These are phyloP conservation scores for Dioctria linearis DNA, from an alignment of 2,888 invertebrate species.

Conservation along the genomic window DNA sequence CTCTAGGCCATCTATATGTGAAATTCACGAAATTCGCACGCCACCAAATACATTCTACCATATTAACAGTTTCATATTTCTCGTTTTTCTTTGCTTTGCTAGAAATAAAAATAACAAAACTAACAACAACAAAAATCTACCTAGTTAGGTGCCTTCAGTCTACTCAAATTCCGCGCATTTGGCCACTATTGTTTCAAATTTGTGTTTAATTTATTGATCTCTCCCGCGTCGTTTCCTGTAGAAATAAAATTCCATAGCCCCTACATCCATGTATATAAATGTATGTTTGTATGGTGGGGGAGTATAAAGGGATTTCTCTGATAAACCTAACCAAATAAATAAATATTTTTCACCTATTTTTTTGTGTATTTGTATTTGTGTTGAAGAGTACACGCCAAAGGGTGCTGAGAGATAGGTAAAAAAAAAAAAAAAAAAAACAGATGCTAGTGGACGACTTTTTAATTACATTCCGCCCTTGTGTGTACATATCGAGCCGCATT, in stretches of 20 bases:
- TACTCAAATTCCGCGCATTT: not conserved
- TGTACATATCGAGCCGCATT: conserved; percentile 44
- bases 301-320: conserved; percentile 11
- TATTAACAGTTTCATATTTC: not conserved
- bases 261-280: too few species aligned
- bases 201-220: not conserved
- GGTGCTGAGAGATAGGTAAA: not conserved
- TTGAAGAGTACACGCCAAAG: too few species aligned
- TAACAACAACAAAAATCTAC: conserved; percentile 30
- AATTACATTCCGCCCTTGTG: conserved; percentile 43
- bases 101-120: not conserved
- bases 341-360: conserved; percentile 39
- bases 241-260: not conserved
- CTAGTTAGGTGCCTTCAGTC: conserved; percentile 18
- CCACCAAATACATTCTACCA: not conserved
- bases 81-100: not conserved
- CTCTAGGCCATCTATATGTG: not conserved
- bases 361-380: conserved; percentile 19
- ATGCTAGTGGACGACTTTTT: conserved; percentile 43
- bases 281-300: too few species aligned
- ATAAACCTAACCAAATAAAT: conserved; percentile 39
- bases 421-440: conserved; percentile 7
- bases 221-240: not conserved
- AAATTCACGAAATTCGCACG: too few species aligned
- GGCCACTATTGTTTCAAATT: conserved; percentile 12